phyloP scores from a whole-genome alignment of 2,888 invertebrate species.

The Perizoma affinitatum region DNA sequence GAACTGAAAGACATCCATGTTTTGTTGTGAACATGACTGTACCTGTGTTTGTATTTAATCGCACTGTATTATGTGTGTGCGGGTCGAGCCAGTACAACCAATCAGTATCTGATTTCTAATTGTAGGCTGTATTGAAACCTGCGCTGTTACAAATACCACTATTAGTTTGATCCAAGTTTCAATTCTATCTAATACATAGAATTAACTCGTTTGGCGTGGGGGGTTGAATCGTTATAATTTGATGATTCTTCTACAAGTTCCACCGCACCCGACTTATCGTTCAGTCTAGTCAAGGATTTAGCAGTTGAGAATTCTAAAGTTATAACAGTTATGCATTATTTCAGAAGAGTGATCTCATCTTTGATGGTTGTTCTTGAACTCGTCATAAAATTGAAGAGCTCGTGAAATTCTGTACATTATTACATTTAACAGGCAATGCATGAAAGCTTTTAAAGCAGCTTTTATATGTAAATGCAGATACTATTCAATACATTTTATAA shows the following conservation, averaged over 20 bases:
- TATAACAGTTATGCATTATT: neutral
- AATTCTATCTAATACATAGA: too few species aligned
- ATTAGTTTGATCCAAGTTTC: too few species aligned
- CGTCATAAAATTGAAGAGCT: neutral
- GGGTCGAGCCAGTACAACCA: too few species aligned
- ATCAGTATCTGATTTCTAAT: too few species aligned
- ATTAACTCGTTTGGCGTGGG: too few species aligned
- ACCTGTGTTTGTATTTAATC: too few species aligned
- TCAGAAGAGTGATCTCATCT: neutral
- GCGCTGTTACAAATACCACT: too few species aligned
- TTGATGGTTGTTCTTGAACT: neutral
- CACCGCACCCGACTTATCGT: neutral
- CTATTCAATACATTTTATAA: too few species aligned
- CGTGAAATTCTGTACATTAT: conserved; percentile 1
- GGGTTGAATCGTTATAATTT: neutral
- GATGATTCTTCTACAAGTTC: neutral
- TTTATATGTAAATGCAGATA: too few species aligned
- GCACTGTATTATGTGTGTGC: too few species aligned
- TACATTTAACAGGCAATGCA: conserved; percentile 5
- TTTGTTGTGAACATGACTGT: too few species aligned
- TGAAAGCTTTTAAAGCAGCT: neutral
- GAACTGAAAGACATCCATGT: neutral
- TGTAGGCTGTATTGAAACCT: too few species aligned
- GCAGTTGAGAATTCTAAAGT: neutral
- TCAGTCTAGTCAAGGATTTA: neutral